A percentile compares a stretch with the other conserved stretches of the same genome.
These are phyloP conservation scores for Brachyptera putata DNA, from an alignment of 2,888 invertebrate genomes.

Conservation along the genomic window DNA sequence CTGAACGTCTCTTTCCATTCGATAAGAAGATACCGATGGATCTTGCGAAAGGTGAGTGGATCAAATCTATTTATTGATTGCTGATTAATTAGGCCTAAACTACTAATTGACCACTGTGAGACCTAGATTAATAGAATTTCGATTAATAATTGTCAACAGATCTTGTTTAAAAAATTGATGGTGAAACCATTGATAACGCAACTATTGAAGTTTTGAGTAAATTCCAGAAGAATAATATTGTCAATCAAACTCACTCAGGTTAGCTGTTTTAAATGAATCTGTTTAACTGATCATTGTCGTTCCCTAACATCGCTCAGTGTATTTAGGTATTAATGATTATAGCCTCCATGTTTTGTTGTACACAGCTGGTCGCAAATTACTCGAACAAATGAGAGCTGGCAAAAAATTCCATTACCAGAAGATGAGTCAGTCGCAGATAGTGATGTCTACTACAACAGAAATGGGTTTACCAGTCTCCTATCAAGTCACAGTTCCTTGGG, in stretches of 20 bases:
- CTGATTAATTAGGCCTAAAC: background rate
- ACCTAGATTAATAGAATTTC: no score
- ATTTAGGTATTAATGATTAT: no score
- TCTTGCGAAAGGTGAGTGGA: conserved; percentile 24
- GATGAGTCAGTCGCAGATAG: conserved; percentile 5
- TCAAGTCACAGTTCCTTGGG: conserved; percentile 27
- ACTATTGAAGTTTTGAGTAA: no score
- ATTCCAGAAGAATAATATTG: no score
- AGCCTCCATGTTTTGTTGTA: background rate
- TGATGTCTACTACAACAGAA: conserved; percentile 25
- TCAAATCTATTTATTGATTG: background rate
- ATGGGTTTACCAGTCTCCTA: conserved; percentile 30
- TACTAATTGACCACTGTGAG: no score
- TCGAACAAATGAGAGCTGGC: conserved; percentile 23
- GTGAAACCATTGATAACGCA: no score
- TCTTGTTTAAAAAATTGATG: no score
- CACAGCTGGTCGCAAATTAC: conserved; percentile 19
- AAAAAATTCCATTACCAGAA: conserved; percentile 29
- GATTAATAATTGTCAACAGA: no score
- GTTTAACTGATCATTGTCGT: no score
- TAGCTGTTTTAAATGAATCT: no score
- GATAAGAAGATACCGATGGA: conserved; percentile 22
- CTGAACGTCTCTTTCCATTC: conserved; percentile 26
- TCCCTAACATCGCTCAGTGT: no score
- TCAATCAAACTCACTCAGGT: no score